Evolutionary conservation across 2,888 invertebrate species (phyloP), one percentile per base, ranked within the genome.

Genomic region (Hypercompe scribonia): DNA sequence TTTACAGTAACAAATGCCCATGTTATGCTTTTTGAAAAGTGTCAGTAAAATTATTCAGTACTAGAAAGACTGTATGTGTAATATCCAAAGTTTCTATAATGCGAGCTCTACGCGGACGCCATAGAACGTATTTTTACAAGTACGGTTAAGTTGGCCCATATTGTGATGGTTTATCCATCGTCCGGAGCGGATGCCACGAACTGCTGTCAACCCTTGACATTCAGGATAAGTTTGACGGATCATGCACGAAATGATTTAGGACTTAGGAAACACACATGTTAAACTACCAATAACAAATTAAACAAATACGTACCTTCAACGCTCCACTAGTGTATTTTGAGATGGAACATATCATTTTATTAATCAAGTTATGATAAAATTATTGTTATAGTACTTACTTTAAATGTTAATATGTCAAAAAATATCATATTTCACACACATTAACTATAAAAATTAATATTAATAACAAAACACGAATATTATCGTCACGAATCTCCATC

Each of bases 151-250:
- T 76, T 86, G 82, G 77, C 81, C 85, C 81, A 85, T 85, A 86
- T 87, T 87, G 84, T 86, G 86, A 89, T 88, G 89, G 88, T 88
- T 92, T 88, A 92, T 93, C 90, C 91, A 84, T 85, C 90, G 90
- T 90, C 92, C 90, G 90, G 80, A 87, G 86, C 91, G 91, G 92
- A 91, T 92, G 94, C 91, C 93, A 92, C 91, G 93, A 90, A 91
- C 93, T 91, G 87, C 90, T 92, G 94, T 95, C 95, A 95, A 94
- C 92, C 92, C 93, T 92, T 94, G 95, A 95, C 94, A 91, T 91
- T 83, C 86, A 82, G 92, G 92, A 94, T 94, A 92, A 92, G 88
- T 94, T 92, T 93, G 93, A 94, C 93, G 87, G 91, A 93, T 95
- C 91, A 92, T 91, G 88, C 90, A 89, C 86, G 88, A 91, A 91